Percentiles rank a stretch among this genome's conserved stretches.
Evolutionary conservation across 2,113 vertebrate species (phyloP).

Genomic region (Gnathonemus longibarbis): DNA sequence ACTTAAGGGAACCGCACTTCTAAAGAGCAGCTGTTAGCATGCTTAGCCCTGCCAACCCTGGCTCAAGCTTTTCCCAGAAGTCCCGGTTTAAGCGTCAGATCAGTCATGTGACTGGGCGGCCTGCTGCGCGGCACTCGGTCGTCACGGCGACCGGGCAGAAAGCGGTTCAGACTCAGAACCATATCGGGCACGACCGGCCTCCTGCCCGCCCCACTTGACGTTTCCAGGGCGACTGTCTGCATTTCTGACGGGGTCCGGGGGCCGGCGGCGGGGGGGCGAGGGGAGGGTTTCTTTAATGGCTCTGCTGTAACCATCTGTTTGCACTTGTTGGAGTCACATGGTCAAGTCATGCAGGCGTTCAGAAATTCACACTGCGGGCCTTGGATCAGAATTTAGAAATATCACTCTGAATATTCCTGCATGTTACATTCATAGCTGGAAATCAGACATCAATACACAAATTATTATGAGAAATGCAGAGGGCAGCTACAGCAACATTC

Average conservation of each 20-base stretch:
- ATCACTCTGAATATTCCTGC: not conserved
- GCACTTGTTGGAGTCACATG: constrained; percentile 8
- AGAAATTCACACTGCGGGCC: not conserved
- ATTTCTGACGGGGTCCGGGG: not conserved
- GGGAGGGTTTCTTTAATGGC: not conserved
- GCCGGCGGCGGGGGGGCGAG: not conserved
- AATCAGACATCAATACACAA: not conserved
- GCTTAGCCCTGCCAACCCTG: not conserved
- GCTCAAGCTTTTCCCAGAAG: not conserved
- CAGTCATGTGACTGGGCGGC: not conserved
- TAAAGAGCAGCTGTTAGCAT: not conserved
- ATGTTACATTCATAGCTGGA: not conserved
- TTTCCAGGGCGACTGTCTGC: constrained; percentile 4
- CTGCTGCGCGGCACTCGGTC: not conserved
- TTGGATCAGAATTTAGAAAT: not conserved
- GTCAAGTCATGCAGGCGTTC: not conserved
- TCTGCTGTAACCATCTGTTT: constrained; percentile 15
- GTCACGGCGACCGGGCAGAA: not conserved
- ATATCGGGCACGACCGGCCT: not conserved
- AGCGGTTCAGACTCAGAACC: not conserved
- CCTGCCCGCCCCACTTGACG: not conserved
- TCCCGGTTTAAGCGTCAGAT: not conserved
- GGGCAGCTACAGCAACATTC: not conserved
- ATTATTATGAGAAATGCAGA: not conserved
- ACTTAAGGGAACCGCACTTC: not conserved